Conservation (phyloP, 1,140 invertebrate species). For the Drosophila guanche region DNA sequence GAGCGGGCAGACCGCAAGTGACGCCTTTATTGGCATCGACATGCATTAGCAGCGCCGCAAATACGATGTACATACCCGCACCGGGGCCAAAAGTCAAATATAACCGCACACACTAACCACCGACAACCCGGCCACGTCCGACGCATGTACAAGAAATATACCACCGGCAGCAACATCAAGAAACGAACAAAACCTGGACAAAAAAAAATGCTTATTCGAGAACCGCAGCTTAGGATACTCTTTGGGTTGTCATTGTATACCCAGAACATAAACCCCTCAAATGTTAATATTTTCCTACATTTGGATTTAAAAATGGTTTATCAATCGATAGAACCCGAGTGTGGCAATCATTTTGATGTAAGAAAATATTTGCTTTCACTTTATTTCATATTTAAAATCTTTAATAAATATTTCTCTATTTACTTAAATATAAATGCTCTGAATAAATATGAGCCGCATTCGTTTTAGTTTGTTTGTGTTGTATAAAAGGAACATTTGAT, state of each 20-base stretch:
- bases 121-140: conserved; percentile 56
- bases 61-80: conserved; percentile 48
- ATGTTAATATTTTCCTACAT: no score
- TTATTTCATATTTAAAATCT: no score
- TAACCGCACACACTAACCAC: conserved; percentile 54
- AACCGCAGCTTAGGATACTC: conserved; percentile 12
- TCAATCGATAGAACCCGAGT: no score
- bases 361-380: no score
- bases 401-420: no score
- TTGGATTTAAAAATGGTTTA: no score
- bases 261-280: conserved; percentile 1
- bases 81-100: conserved; percentile 72
- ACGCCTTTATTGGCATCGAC: conserved; percentile 73
- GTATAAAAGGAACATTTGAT: no score
- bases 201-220: conserved; percentile 23
- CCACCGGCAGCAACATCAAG: conserved; percentile 21
- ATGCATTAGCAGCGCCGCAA: conserved; percentile 74
- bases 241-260: no score
- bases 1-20: conserved; percentile 4
- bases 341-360: no score
- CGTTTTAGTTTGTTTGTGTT: no score
- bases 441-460: no score
- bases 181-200: conserved; percentile 8
- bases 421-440: no score
- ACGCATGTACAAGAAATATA: conserved; percentile 53